These are phyloP conservation scores for Prenolepis imparis DNA, from an alignment of 2,888 invertebrate genomes.

Conservation along the genomic window DNA sequence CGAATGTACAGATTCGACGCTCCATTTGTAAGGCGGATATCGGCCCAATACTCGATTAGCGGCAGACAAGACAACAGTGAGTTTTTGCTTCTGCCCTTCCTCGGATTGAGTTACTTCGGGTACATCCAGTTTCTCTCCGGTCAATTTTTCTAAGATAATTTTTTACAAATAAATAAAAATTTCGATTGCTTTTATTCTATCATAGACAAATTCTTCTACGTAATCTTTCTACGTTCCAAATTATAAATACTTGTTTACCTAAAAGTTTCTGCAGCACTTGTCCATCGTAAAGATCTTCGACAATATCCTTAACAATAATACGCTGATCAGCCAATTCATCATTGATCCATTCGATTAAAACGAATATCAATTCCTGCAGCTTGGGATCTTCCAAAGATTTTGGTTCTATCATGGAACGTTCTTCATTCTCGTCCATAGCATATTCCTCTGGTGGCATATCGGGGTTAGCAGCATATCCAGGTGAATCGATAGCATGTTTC, in stretches of 20 bases:
- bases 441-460: slow-evolving; percentile 98
- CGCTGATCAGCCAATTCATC: slow-evolving; percentile 98
- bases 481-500: slow-evolving; percentile 98
- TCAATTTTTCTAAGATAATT: slow-evolving; percentile 91
- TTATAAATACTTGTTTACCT: slow-evolving; percentile 82
- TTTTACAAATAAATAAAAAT: not conserved
- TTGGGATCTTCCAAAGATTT: slow-evolving; percentile 95
- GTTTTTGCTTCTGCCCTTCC: slow-evolving; percentile 98
- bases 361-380: slow-evolving; percentile 93
- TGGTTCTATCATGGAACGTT: slow-evolving; percentile 97
- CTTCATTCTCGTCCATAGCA: slow-evolving; percentile 97
- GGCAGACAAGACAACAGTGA: slow-evolving; percentile 94
- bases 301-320: slow-evolving; percentile 98
- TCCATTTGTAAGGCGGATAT: slow-evolving; percentile 96
- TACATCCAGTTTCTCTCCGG: slow-evolving; percentile 96
- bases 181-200: slow-evolving; percentile 12
- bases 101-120: slow-evolving; percentile 99
- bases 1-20: slow-evolving; percentile 97
- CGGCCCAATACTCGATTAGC: slow-evolving; percentile 94
- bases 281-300: slow-evolving; percentile 99
- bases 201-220: not conserved
- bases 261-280: slow-evolving; percentile 93
- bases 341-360: slow-evolving; percentile 99
- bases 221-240: not conserved
- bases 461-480: slow-evolving; percentile 95